Evolutionary conservation across 2,113 vertebrate species (phyloP).

Genomic region (Gavia stellata): DNA sequence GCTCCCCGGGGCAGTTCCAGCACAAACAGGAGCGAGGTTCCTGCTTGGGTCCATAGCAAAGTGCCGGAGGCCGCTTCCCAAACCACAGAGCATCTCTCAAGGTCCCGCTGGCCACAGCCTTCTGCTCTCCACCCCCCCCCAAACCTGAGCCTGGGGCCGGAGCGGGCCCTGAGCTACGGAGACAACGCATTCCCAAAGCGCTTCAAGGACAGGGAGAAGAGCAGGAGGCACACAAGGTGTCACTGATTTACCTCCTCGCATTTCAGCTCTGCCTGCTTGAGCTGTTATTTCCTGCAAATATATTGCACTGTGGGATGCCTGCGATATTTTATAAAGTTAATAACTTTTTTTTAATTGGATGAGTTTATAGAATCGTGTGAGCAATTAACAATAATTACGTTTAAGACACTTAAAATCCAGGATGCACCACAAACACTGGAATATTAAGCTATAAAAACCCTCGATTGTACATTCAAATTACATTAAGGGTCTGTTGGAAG

Average conservation of each 20-base stretch:
- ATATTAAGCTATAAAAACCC: slow-evolving; percentile 67
- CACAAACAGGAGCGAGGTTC: fast-evolving
- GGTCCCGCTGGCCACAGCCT: fast-evolving
- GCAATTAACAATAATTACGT: slow-evolving; percentile 81
- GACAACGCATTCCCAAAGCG: fast-evolving
- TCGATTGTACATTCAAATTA: slow-evolving; percentile 66
- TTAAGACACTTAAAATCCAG: slow-evolving; percentile 78
- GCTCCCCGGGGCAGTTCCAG: background rate
- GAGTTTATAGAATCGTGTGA: slow-evolving; percentile 75
- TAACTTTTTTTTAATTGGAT: slow-evolving; percentile 83
- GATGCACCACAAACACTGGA: slow-evolving; percentile 70
- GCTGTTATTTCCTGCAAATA: slow-evolving; percentile 65
- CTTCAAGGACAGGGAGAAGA: background rate
- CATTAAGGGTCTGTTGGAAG: slow-evolving; percentile 62
- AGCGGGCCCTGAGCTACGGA: fast-evolving
- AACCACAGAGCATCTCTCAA: background rate
- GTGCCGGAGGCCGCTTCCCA: background rate
- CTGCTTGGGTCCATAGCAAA: fast-evolving
- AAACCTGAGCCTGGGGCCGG: fast-evolving
- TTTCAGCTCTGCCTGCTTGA: slow-evolving; percentile 62
- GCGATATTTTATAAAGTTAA: slow-evolving; percentile 79
- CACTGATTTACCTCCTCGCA: slow-evolving; percentile 35
- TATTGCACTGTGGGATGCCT: slow-evolving; percentile 73
- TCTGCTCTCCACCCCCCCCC: fast-evolving
- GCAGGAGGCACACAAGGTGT: background rate